These are phyloP conservation scores for Panagrolaimus sp. DNA, from an alignment of 1,140 invertebrate genomes.

Conservation along the genomic window DNA sequence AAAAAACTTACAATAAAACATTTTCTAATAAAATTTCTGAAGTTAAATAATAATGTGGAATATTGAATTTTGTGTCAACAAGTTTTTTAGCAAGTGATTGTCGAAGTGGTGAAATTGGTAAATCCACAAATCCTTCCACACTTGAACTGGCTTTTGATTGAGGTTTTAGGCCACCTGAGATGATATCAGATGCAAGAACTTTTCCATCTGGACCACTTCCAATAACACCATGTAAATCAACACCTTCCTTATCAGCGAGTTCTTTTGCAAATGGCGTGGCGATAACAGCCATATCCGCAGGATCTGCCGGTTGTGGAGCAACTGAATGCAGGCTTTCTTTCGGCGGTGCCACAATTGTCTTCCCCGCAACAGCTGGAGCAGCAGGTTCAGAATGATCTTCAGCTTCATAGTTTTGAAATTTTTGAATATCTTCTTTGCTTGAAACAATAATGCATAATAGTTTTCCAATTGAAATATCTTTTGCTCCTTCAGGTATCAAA, in stretches of 20 bases:
- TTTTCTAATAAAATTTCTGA: slow-evolving; percentile 67
- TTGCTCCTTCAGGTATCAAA: slow-evolving; percentile 69
- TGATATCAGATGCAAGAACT: slow-evolving; percentile 78
- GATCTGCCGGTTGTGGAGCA: neutral
- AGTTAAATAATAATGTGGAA: slow-evolving; percentile 93
- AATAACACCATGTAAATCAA: slow-evolving; percentile 62
- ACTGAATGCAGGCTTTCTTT: neutral
- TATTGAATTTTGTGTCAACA: slow-evolving; percentile 79
- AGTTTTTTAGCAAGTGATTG: slow-evolving; percentile 65
- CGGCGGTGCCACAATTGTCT: slow-evolving; percentile 61
- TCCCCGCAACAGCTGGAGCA: slow-evolving; percentile 19
- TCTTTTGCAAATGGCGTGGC: slow-evolving; percentile 86
- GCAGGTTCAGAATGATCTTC: slow-evolving; percentile 46
- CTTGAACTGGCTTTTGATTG: slow-evolving; percentile 29
- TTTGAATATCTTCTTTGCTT: slow-evolving; percentile 67
- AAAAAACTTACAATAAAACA: neutral
- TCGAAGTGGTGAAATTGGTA: slow-evolving; percentile 80
- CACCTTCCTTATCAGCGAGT: slow-evolving; percentile 72
- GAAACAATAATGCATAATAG: slow-evolving; percentile 72
- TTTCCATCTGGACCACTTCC: slow-evolving; percentile 82
- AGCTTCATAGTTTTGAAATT: slow-evolving; percentile 67
- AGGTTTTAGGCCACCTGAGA: slow-evolving; percentile 60
- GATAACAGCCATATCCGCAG: slow-evolving; percentile 64
- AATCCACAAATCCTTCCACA: slow-evolving; percentile 68
- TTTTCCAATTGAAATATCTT: slow-evolving; percentile 72